Evolutionary conservation across 1,140 invertebrate genomes (phyloP).

Genomic region (Drosophila rufa): DNA sequence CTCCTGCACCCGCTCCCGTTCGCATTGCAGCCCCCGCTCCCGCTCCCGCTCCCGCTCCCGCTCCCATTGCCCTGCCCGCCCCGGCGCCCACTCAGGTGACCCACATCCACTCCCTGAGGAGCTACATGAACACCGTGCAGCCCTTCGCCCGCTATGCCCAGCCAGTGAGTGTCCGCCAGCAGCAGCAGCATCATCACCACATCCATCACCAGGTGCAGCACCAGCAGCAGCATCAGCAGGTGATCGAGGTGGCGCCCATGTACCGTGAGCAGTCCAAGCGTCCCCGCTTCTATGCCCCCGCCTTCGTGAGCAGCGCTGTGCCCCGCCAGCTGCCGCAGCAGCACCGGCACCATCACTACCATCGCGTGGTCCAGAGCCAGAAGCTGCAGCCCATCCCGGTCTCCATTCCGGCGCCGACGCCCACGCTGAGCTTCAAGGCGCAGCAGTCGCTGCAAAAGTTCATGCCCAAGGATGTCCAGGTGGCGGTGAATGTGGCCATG

Average conservation of each 20-base stretch:
- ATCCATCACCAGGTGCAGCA: conserved; percentile 23
- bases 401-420: not conserved
- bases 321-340: conserved; percentile 39
- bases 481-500: conserved; percentile 76
- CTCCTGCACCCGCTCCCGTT: conserved; percentile 1
- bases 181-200: conserved; percentile 24
- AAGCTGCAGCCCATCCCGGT: conserved; percentile 31
- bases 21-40: conserved; percentile 38
- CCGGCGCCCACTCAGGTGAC: conserved; percentile 58
- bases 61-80: conserved; percentile 21
- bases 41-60: conserved; percentile 26
- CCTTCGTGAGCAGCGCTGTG: conserved; percentile 49
- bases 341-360: conserved; percentile 32
- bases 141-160: conserved; percentile 71
- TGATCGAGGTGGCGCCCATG: conserved; percentile 70
- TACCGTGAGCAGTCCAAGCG: conserved; percentile 73
- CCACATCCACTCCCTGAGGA: conserved; percentile 68
- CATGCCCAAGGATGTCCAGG: conserved; percentile 76
- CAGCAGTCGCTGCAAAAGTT: conserved; percentile 74
- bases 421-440: conserved; percentile 47
- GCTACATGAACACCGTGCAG: conserved; percentile 76
- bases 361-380: conserved; percentile 32
- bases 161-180: conserved; percentile 38
- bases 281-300: conserved; percentile 71
- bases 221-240: conserved; percentile 25